Evolutionary conservation across 2,888 invertebrate genomes (phyloP), one percentile per base, ranked within the genome.

Genomic region (Volucella inanis): DNA sequence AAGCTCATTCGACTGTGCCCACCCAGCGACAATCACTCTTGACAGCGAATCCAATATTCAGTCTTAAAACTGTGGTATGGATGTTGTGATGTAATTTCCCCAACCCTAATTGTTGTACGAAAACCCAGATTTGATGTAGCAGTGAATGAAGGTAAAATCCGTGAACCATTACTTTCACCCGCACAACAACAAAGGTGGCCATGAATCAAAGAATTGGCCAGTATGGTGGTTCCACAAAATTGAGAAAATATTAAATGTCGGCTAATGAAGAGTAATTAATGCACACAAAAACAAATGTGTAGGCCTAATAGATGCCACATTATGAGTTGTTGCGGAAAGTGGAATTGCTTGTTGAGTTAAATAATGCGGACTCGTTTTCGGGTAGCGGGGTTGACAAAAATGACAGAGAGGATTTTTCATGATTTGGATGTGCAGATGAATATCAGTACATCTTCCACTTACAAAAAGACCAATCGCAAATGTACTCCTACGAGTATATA

Each of bases 41-140:
- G 15, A 52, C 45, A 70, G 50, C 18, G 31, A 47, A 10, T 22
- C 59, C 8, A 6, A 62, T 38, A 47, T 8, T 41, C 31, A 15
- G 49, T 14, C 31, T 61, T 18, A 18, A 18, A 72, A 57, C 45
- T 18, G 61, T 45, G 14, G 45, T 39, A 68, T 78, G 68, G 67
- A 64, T 49, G 62, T 77, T 72, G 65, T 72, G 67, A 82, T 82
- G 71, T 67, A 67, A 82, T 77, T 77, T 49, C 47, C 14, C 67
- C 52, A 50, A 61, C 72, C 72, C 52, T 78, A 83, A 83, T 83
- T 78, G 72, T 78, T 74, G 52, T 41, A 68, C 74, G 62, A 64
- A 68, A 74, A 65, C 64, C 64, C 41, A 74, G 78, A 83, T 74
- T 83, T 74, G 45, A 57, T 78, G 64, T 59, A 74, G 74, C 47